Percentiles rank a stretch among this genome's conserved stretches.
Conservation (phyloP, 2,888 invertebrate species). For the Trissoscelio sp. region DNA sequence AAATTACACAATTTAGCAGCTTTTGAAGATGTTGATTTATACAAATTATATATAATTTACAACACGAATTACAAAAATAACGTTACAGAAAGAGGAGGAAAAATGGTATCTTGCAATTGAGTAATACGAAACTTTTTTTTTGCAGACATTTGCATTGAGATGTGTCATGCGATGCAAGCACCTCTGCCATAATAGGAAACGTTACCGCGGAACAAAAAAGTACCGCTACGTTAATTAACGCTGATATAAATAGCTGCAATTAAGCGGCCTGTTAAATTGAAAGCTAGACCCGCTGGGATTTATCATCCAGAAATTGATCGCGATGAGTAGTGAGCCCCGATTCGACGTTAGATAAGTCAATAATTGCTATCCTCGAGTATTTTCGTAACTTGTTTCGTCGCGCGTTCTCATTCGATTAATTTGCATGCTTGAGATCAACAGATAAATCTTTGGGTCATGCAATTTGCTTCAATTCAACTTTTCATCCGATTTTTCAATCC, state of each 20-base stretch:
- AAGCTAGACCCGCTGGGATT: neutral
- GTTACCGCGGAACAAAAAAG: conserved; percentile 34
- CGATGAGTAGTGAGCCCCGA: conserved; percentile 15
- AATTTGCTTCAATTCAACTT: conserved; percentile 10
- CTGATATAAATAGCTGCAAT: conserved; percentile 44
- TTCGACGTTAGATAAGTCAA: conserved; percentile 38
- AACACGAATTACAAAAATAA: too few relatives aligned
- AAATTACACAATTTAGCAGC: too few relatives aligned
- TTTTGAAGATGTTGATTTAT: too few relatives aligned
- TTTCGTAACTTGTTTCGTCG: conserved; percentile 38
- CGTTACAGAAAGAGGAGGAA: too few relatives aligned
- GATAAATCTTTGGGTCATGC: conserved; percentile 24
- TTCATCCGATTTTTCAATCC: neutral
- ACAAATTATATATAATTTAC: too few relatives aligned
- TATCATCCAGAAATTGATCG: conserved; percentile 15
- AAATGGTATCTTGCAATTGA: too few relatives aligned
- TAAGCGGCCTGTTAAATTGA: conserved; percentile 32
- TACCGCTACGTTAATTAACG: conserved; percentile 55
- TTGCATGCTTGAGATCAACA: conserved; percentile 34
- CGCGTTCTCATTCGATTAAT: conserved; percentile 28
- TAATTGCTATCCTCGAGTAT: conserved; percentile 35
- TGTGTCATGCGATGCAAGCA: conserved; percentile 19
- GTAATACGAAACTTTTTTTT: too few relatives aligned
- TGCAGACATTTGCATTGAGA: too few relatives aligned
- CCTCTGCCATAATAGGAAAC: conserved; percentile 59